Percentiles rank a stretch among this genome's conserved stretches.
Conservation (phyloP, 2,888 invertebrate species). For the Sympetrum striolatum region DNA sequence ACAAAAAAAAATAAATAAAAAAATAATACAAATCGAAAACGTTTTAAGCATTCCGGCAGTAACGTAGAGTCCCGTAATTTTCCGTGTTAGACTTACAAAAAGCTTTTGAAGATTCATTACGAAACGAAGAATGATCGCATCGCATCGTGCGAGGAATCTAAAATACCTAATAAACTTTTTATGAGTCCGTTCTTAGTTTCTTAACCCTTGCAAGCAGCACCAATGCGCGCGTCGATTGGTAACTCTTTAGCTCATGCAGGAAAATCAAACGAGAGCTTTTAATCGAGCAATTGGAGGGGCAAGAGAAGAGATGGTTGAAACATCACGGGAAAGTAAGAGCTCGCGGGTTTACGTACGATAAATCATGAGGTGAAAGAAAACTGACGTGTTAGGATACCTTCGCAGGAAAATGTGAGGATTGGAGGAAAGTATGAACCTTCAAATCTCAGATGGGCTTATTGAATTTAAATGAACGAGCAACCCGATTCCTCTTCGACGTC, state of each 20-base stretch:
- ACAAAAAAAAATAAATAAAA: background rate
- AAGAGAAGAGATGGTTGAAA: background rate
- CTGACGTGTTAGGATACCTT: background rate
- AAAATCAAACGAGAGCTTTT: background rate
- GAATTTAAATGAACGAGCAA: background rate
- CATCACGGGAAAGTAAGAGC: background rate
- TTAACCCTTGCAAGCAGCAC: background rate
- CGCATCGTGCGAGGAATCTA: background rate
- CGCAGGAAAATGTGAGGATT: background rate
- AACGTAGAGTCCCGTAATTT: constrained; percentile 1
- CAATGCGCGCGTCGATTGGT: background rate
- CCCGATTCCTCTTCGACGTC: background rate
- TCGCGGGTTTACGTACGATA: background rate
- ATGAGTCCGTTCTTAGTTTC: background rate
- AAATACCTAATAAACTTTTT: background rate
- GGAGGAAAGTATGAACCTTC: background rate
- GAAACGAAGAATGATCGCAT: background rate
- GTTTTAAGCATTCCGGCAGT: background rate
- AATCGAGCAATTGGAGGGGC: background rate
- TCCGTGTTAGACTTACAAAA: constrained; percentile 8
- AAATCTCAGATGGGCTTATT: background rate
- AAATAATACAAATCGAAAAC: background rate
- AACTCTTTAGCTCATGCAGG: background rate
- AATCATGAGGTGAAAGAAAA: background rate
- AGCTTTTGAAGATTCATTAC: constrained; percentile 1